Base-by-base conservation (phyloP, 1,140 invertebrate genomes). In the Eupeodes corollae region DNA sequence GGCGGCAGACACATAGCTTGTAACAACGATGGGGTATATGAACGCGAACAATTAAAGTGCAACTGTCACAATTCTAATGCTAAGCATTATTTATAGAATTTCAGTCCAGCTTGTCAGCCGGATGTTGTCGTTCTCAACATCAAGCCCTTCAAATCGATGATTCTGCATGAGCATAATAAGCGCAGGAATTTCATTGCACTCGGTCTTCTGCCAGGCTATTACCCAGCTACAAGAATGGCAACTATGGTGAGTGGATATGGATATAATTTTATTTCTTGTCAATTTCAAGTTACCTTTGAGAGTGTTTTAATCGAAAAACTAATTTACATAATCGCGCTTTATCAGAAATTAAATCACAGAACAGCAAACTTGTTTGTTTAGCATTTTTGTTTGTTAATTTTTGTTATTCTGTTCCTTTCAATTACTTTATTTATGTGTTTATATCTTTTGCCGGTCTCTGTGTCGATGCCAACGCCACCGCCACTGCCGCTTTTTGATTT, bases 121-220 rank as follows among this genome's bases (percentile, higher is more conserved):
- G 63, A 67, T 42, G 48, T 63, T 21, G 54, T 46, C n/a, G 58
- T 64, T 33, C 49, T 67, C 40, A 63, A 67, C 19, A 50, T 66
- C 9, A 52, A 51, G 0, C 42, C 44, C 1, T 55, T 64, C 35
- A 63, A 63, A 37, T 35, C 44, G 14, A 40, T 51, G n/a, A 59
- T 67, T 42, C 44, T 67, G 6, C 59, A 67, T 42, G 59, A 54
- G 21, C 64, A 67, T 16, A 67, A 67, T 18, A 64, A 58, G 21
- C 52, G 64, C 0, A 43, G 64, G 26, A 67, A 64, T 52, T 61
- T 58, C 40, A 48, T 64, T 33, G 64, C 64, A 1, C 43, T 61
- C 16, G 64, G 64, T 26, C 53, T 51, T 46, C 42, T 67, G 38
- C 58, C 57, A 15, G 63, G 63, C 11, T 67, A 64, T 42, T 64